These are phyloP conservation scores for Pomatorhinus ruficollis DNA, from an alignment of 2,113 vertebrate genomes.

Conservation along the genomic window DNA sequence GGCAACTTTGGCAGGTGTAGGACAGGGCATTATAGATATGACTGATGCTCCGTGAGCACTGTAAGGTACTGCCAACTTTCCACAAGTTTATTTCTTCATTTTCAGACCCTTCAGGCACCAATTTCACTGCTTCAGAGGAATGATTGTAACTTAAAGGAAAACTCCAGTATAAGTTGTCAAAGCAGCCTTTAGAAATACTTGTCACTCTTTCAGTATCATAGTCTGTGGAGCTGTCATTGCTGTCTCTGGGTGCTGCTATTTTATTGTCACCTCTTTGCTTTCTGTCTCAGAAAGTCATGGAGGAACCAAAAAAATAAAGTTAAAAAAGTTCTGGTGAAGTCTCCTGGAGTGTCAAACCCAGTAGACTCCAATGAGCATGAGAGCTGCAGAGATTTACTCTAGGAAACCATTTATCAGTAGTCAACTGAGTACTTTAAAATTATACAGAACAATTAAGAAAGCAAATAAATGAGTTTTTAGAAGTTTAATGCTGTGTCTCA, in stretches of 20 bases:
- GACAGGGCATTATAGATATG: slow-evolving; percentile 26
- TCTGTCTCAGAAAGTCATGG: slow-evolving; percentile 40
- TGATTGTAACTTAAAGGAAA: slow-evolving; percentile 66
- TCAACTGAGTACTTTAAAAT: neutral
- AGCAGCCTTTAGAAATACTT: slow-evolving; percentile 68
- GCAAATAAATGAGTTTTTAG: neutral
- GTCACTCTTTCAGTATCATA: slow-evolving; percentile 59
- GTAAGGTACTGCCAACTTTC: slow-evolving; percentile 11
- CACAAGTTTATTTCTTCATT: slow-evolving; percentile 55
- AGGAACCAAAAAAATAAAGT: neutral
- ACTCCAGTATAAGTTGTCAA: slow-evolving; percentile 61
- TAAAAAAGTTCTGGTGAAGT: slow-evolving; percentile 27
- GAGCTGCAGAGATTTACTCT: neutral
- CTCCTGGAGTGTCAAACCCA: neutral
- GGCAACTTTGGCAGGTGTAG: slow-evolving; percentile 13
- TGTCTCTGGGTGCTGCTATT: slow-evolving; percentile 66
- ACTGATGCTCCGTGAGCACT: neutral
- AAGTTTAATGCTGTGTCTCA: neutral
- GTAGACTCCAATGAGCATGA: neutral
- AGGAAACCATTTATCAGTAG: neutral
- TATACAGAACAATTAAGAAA: neutral
- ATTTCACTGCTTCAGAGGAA: slow-evolving; percentile 56
- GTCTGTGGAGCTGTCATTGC: slow-evolving; percentile 59
- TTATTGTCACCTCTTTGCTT: slow-evolving; percentile 61
- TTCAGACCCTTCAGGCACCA: slow-evolving; percentile 52